These are phyloP conservation scores for Brachypodius melanocephalos DNA, from an alignment of 2,113 vertebrate species.

Conservation along the genomic window DNA sequence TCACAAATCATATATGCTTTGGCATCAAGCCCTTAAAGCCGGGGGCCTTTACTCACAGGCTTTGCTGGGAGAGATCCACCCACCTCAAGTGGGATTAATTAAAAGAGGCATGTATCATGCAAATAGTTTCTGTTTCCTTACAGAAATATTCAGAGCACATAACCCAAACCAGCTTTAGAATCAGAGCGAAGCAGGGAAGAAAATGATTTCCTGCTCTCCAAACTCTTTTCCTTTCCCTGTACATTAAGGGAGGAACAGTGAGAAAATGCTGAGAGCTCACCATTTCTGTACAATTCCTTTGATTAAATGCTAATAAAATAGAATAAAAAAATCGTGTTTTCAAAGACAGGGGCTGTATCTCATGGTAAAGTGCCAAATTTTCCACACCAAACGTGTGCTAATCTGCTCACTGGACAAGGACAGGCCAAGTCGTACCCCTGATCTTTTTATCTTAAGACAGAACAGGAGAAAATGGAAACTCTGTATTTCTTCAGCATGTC, in stretches of 20 bases:
- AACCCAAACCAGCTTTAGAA: conserved; percentile 61
- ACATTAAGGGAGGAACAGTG: neutral
- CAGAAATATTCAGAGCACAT: conserved; percentile 51
- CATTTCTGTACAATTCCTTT: neutral
- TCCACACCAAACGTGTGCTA: neutral
- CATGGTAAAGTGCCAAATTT: neutral
- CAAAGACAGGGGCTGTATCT: neutral
- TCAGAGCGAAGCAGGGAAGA: conserved; percentile 31
- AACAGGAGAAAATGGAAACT: neutral
- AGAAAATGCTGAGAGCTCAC: neutral
- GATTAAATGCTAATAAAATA: neutral
- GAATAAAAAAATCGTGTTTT: neutral
- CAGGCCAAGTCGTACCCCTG: neutral
- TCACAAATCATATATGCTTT: conserved; percentile 55
- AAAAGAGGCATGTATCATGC: conserved; percentile 56
- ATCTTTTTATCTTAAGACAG: neutral
- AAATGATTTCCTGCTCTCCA: conserved; percentile 47
- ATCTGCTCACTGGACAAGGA: neutral
- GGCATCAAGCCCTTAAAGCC: conserved; percentile 32
- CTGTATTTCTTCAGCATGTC: neutral
- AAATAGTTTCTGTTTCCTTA: conserved; percentile 57
- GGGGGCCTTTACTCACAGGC: conserved; percentile 36
- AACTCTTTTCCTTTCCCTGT: conserved; percentile 1
- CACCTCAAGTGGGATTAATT: conserved; percentile 71
- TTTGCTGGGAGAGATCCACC: conserved; percentile 58